phyloP scores from a whole-genome alignment of 2,113 vertebrate species.

The Sapayoa aenigma region DNA sequence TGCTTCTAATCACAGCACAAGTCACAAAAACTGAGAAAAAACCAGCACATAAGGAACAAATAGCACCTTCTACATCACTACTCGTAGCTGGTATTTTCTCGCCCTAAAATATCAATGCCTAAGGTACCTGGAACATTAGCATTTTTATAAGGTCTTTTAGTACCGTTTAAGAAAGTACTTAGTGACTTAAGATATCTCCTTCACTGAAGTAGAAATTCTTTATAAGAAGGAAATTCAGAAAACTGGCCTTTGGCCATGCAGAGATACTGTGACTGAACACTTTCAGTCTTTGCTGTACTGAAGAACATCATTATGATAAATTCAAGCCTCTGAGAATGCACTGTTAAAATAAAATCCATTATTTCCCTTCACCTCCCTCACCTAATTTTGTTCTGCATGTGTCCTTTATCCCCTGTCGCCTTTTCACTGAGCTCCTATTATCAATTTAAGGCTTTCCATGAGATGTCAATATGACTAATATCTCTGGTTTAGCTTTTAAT shows the following conservation, averaged over 20 bases:
- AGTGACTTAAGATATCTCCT: not conserved
- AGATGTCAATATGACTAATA: not conserved
- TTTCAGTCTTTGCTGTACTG: not conserved
- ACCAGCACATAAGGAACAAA: not conserved
- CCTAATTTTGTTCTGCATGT: not conserved
- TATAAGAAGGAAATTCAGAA: not conserved
- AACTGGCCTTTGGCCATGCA: not conserved
- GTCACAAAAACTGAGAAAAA: not conserved
- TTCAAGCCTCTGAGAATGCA: not conserved
- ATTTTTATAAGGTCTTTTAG: not conserved
- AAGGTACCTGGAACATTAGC: not conserved
- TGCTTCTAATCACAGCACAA: fast-evolving
- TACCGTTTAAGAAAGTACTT: not conserved
- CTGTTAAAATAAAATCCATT: not conserved
- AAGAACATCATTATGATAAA: not conserved
- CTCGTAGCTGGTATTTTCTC: not conserved
- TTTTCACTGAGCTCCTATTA: not conserved
- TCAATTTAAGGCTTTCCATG: not conserved
- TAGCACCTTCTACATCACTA: not conserved
- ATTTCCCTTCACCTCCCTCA: not conserved
- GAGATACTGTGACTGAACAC: not conserved
- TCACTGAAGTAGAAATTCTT: not conserved
- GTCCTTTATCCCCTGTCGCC: not conserved
- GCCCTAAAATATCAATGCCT: not conserved
- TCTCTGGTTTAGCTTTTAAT: not conserved